Evolutionary conservation across 1,140 invertebrate genomes (phyloP), one percentile per base, ranked within the genome.

Genomic region (Steinernema feltiae): DNA sequence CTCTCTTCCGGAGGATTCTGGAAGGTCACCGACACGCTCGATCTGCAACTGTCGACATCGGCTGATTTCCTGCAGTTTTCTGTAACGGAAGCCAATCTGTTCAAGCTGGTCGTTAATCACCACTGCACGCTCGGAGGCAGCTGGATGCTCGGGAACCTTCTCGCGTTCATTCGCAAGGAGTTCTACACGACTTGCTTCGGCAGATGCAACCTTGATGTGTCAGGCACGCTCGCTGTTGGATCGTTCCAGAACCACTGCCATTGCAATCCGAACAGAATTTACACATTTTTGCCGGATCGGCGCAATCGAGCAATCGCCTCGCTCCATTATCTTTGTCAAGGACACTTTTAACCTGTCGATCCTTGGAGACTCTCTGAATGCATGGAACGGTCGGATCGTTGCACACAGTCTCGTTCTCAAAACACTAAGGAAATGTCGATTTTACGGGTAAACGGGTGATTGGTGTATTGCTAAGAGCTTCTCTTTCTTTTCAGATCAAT

Each of bases 231-330:
- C 7, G 53, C 53, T 27, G 53, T 63, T 3, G 53, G 53, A 12
- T 15, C 53, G 7, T 63, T 63, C 24, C 53, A 63, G 53, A 63
- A 63, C 53, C 53, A 63, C 24, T 63, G 53, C 24, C 53, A 63
- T 7, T 63, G 53, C 53, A 63, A 21, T 63, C 53, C 24, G 53
- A 63, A 21, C 53, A 63, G 53, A 63, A 63, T 27, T 21, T 63
- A 3, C 53, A 63, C 53, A 7, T 63, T 21, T 63, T 63, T 21
- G 24, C 53, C 7, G 53, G 53, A 27, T 15, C n/a, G n/a, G n/a
- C n/a, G n/a, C 15, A 7, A 27, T 63, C 15, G 53, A 63, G 24
- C 53, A 63, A 27, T 15, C 53, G 3, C 53, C 12, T 3, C 53
- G 53, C 7, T 7, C 15, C 12, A 7, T 63, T 3, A 15, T 63